Evolutionary conservation across 1,140 invertebrate genomes (phyloP), one percentile per base, ranked within the genome.

Genomic region (Ooceraea biroi): DNA sequence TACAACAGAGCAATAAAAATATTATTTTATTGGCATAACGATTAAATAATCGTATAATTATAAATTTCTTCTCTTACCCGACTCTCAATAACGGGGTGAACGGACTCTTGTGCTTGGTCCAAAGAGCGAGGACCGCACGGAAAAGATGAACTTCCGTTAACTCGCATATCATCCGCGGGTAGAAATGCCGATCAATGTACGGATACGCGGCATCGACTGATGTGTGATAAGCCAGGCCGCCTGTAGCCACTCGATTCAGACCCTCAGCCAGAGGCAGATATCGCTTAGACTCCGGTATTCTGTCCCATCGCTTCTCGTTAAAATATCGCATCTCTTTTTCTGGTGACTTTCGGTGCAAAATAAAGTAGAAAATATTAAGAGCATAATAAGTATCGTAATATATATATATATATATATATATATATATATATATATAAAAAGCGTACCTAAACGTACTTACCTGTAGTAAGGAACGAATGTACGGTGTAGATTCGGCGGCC

Each of bases 61-160:
- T 52, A 14, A 58, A 55, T 17, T 10, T 66, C 48, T 83, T 60
- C 14, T 57, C 41, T 3, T 90, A 90, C 88, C 89, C 89, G 17
- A 83, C 63, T 88, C 52, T 88, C n/a, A 87, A 25, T 1, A 90
- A 17, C 52, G 89, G 84, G 0, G 83, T 90, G 19, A 90, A 88
- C 11, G 88, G 86, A 19, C 89, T 88, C 0, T 19, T 76, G 7
- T 60, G 30, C 3, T 88, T 89, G 0, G 71, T 78, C 63, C 80
- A 89, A 52, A 89, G 77, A 0, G 88, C 88, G 10, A 89, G 46
- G 0, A 69, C 11, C 11, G 76, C 46, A 7, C 74, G 84, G 17
- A 88, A 76, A 0, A 90, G 48, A 71, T 90, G 89, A 50, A 90
- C 73, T 30, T 90, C 89, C 5, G 89, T 90, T 2, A 90, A 57